Evolutionary conservation across 2,888 invertebrate genomes (phyloP), one percentile per base, ranked within the genome.

Genomic region (Helleia helle): DNA sequence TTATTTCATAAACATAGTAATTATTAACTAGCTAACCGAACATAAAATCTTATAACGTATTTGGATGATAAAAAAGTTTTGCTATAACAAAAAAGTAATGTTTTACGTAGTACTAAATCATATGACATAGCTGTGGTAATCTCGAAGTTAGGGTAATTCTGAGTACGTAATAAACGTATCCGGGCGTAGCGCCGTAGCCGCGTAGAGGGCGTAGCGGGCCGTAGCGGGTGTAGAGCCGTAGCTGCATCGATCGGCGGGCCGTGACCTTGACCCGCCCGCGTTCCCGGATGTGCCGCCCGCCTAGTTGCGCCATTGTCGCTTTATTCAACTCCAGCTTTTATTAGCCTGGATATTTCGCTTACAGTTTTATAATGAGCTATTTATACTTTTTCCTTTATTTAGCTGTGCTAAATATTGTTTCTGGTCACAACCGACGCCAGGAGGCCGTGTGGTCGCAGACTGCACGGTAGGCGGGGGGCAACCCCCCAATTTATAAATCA

Each of bases 261-360:
- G 85, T 87, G 88, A 88, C 88, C 88, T 87, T 88, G 88, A 87
- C 88, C 87, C 71, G 87, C n/a, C n/a, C n/a, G 81, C 77, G 73
- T 76, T 81, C 83, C 83, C 84, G 81, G 84, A 76, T 79, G 73
- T 75, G 62, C 70, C 54, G 52, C 62, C 71, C 65, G 70, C 71
- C 73, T 65, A 71, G 69, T 73, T 72, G 71, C 73, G 73, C 74
- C 62, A 73, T 73, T 75, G 71, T 73, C 71, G 71, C 71, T 71
- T 62, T 63, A 62, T 65, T 64, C 64, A 65, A 68, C 64, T 54
- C 64, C 50, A 55, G 68, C 69, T 77, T 77, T 77, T 77, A 77
- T 75, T 77, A 75, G 72, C 65, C 49, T 48, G 49, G 59, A 44
- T 62, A 69, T 71, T 65, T 58, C 56, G 42, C 44, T 41, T 22